phyloP scores from a whole-genome alignment of 1,140 invertebrate species.

The Dermatophagoides farinae region DNA sequence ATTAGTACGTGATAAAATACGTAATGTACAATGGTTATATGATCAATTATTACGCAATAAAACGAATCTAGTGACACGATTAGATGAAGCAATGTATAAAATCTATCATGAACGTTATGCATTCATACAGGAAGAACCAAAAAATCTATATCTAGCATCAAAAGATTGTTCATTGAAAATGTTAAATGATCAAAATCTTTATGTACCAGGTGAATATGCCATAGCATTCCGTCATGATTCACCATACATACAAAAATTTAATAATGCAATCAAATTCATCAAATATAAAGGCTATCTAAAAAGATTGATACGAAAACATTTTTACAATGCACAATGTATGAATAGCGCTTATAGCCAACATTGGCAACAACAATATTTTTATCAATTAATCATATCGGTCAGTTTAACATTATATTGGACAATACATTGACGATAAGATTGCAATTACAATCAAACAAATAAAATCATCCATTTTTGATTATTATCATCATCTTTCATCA shows the following conservation, averaged over 20 bases:
- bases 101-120: background rate
- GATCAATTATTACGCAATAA: background rate
- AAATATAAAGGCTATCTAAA: background rate
- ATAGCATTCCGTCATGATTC: slow-evolving; percentile 7
- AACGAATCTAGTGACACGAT: background rate
- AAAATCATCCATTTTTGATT: too few species aligned
- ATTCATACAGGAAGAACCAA: background rate
- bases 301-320: background rate
- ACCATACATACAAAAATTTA: background rate
- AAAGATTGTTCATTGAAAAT: background rate
- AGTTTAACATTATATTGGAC: too few species aligned
- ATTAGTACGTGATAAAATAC: background rate
- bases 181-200: background rate
- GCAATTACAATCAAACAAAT: too few species aligned
- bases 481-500: too few species aligned
- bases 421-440: too few species aligned
- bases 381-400: too few species aligned
- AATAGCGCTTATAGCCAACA: background rate
- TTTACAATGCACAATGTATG: background rate
- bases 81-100: background rate
- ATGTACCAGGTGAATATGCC: background rate
- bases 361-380: too few species aligned
- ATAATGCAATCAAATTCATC: background rate
- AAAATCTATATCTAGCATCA: background rate
- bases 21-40: background rate